Evolutionary conservation across 2,113 vertebrate species (phyloP), one percentile per base, ranked within the genome.

Genomic region (Pleuronectes platessa): DNA sequence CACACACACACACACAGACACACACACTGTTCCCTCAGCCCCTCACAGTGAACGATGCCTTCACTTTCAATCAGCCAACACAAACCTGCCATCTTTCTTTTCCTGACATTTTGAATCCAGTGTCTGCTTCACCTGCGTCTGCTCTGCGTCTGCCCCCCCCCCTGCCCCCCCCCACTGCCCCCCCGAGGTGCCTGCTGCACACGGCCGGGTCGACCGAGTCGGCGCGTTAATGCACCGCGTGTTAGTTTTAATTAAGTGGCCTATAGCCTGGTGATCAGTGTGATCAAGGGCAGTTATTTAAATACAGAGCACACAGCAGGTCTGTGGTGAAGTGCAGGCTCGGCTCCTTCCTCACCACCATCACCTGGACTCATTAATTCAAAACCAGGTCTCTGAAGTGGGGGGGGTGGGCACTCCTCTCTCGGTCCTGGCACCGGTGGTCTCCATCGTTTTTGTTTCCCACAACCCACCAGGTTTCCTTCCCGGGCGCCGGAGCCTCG

Each of bases 171-270:
- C 24, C 2, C 2, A 24, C 24, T 2, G 26, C 60, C 68, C 74
- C 85, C 81, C 76, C 47, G 2, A 71, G 79, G 79, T 68, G 60
- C 61, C 56, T 35, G 68, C 83, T 49, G 35, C 71, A 81, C 61
- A 81, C 40, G 64, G 62, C 68, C 80, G 35, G 83, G 80, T 74
- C 71, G 68, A 49, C 61, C 7, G 83, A 60, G 83, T 83, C 81
- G 68, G 78, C 65, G 24, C 20, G 18, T 54, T 86, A 82, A 85
- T 86, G 76, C 84, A 31, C 87, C 49, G 86, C 78, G 68, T 86
- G 86, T 88, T 88, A 61, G 74, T 86, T 89, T 89, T 85, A 86
- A 92, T 92, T 78, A 87, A 86, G 88, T 86, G 58, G 87, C 89
- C 87, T 72, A 68, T 89, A 88, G 86, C 87, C 71, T 42, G 27